phyloP scores from a whole-genome alignment of 2,888 invertebrate species.

The Himalopsyche anomala region DNA sequence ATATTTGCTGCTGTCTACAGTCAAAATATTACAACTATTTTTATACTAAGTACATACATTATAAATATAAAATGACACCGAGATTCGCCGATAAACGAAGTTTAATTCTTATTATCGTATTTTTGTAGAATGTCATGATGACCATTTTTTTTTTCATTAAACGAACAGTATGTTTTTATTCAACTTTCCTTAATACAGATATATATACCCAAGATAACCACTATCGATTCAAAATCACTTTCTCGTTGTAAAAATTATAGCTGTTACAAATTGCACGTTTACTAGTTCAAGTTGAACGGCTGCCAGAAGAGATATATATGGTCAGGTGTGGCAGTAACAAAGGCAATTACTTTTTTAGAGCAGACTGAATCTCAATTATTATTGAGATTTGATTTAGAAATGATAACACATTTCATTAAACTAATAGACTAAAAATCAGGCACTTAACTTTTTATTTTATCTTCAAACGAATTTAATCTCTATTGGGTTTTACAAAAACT shows the following conservation, averaged over 20 bases:
- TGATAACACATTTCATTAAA: conserved; percentile 2
- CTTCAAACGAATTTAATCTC: too few relatives aligned
- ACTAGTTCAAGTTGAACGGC: conserved; percentile 34
- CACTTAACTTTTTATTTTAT: too few relatives aligned
- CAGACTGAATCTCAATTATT: neutral
- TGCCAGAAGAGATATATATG: conserved; percentile 13
- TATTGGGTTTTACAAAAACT: too few relatives aligned
- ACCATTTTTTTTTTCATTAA: neutral
- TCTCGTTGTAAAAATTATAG: conserved; percentile 43
- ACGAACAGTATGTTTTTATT: neutral
- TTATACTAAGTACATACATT: too few relatives aligned
- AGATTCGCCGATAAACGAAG: too few relatives aligned
- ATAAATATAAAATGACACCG: too few relatives aligned
- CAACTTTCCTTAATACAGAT: conserved; percentile 16
- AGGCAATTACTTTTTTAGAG: neutral
- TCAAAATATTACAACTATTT: too few relatives aligned
- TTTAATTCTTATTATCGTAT: too few relatives aligned
- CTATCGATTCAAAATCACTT: conserved; percentile 50
- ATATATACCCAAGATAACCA: neutral
- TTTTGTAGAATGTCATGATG: too few relatives aligned
- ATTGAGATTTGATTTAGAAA: neutral
- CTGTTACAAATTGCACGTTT: neutral
- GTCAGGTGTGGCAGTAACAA: neutral
- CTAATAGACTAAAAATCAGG: neutral
- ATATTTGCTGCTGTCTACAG: too few relatives aligned